Percentiles rank a stretch among this genome's conserved stretches.
These are phyloP conservation scores for Plebejus melissa DNA, from an alignment of 2,888 invertebrate species.

Conservation along the genomic window DNA sequence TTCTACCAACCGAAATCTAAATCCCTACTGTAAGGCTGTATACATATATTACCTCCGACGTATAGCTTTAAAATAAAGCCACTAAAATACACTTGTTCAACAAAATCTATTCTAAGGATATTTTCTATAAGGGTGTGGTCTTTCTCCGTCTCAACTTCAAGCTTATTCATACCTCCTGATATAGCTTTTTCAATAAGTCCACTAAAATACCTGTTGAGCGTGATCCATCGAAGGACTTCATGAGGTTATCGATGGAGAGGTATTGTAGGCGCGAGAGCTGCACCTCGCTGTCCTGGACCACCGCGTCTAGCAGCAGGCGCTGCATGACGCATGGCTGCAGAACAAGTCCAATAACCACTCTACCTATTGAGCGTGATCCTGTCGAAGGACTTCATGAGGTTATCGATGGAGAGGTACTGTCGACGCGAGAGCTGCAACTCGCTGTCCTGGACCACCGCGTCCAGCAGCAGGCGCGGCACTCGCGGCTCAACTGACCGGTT, in stretches of 20 bases:
- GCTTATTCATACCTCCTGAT: no score
- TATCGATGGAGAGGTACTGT: slow-evolving; percentile 83
- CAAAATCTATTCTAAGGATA: no score
- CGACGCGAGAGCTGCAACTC: slow-evolving; percentile 85
- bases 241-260: slow-evolving; percentile 77
- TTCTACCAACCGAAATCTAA: no score
- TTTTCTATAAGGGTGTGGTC: no score
- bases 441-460: slow-evolving; percentile 86
- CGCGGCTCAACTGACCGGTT: slow-evolving; percentile 81
- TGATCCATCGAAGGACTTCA: slow-evolving; percentile 80
- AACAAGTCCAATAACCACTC: slow-evolving; percentile 33
- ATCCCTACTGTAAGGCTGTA: no score
- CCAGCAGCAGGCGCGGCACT: slow-evolving; percentile 81
- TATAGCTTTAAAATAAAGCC: no score
- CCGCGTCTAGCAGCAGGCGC: slow-evolving; percentile 82
- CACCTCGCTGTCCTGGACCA: slow-evolving; percentile 86
- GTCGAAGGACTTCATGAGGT: slow-evolving; percentile 77
- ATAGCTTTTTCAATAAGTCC: neutral
- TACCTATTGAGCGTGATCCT: slow-evolving; percentile 84
- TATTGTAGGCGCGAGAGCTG: slow-evolving; percentile 87
- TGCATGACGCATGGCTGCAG: slow-evolving; percentile 80
- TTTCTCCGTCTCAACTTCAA: no score
- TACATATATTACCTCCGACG: no score
- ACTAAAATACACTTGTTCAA: no score
- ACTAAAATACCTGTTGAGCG: slow-evolving; percentile 79